Base-by-base conservation (phyloP, 2,888 invertebrate species). In the Orchesella flavescens region DNA sequence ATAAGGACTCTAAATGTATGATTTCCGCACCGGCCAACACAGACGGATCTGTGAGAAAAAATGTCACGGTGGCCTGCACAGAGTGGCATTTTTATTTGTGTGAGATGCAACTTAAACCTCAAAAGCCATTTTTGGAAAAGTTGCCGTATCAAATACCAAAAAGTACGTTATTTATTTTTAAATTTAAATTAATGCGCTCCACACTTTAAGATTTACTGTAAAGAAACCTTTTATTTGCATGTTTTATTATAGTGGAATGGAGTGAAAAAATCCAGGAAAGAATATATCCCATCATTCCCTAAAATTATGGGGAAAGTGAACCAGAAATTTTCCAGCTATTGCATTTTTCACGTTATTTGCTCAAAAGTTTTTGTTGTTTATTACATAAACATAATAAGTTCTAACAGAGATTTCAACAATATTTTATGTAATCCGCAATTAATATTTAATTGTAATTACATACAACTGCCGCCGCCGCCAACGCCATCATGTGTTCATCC, bases 11-110 rank as follows among this genome's bases (percentile, higher is more conserved):
- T 0, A 17, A 57, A 0, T 80, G 80, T 24, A 34, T 66, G 3
- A n/a, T 80, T 12, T 73, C 73, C 4, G 7, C 9, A 9, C 46
- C 63, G 0, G 44, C 17, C 5, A 15, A 13, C 15, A 3, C 34
- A 34, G 17, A 53, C 17, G 43, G 49, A 23, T 53, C 10, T 55
- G 72, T 12, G 23, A 49, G 34, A 17, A 5, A 9, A 55, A 71
- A 65, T 12, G 44, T 10, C 23, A 43, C 19, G 21, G 80, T 80
- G 0, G 9, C 23, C 4, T 80, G 80, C n/a, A 57, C 23, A 0
- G 44, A 73, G 10, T 80, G 80, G 80, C 65, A 80, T 34, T 80
- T 80, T 74, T 80, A 80, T 43, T 17, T 74, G 7, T 80, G 80
- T 72, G 55, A 80, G 24, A 65, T 34, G 21, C 49, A 15, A 1